Percentiles rank a stretch among this genome's conserved stretches.
Evolutionary conservation across 2,888 invertebrate genomes (phyloP).

Genomic region (Tinea pellionella): DNA sequence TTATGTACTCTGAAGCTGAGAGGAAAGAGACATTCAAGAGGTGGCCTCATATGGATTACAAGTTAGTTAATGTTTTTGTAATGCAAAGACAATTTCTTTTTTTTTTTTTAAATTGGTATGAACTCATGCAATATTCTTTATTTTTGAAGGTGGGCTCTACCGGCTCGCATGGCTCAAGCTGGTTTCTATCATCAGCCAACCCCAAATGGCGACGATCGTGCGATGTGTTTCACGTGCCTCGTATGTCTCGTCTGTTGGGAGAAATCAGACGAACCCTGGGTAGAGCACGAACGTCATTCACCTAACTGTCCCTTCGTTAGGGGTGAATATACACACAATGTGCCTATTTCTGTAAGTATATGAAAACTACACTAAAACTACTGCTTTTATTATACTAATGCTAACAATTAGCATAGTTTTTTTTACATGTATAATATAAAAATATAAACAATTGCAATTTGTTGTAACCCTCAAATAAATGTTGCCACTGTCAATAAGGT

Average conservation of each 20-base stretch:
- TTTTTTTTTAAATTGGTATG: slow-evolving; percentile 4
- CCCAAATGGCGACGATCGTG: slow-evolving; percentile 89
- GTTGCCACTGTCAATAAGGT: no score
- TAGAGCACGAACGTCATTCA: slow-evolving; percentile 95
- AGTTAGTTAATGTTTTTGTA: slow-evolving; percentile 65
- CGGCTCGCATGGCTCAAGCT: slow-evolving; percentile 96
- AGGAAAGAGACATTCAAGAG: slow-evolving; percentile 90
- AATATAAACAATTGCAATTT: no score
- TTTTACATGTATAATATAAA: no score
- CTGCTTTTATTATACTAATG: no score
- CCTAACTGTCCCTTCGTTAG: slow-evolving; percentile 94
- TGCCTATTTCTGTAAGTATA: slow-evolving; percentile 78
- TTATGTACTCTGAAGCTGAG: slow-evolving; percentile 94
- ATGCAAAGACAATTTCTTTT: neutral
- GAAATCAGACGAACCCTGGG: slow-evolving; percentile 97
- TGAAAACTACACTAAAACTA: no score
- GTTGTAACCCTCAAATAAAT: no score
- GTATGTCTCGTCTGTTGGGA: slow-evolving; percentile 98
- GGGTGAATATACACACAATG: slow-evolving; percentile 95
- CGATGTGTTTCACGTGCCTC: slow-evolving; percentile 96
- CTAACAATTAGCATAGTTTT: no score
- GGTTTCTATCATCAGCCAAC: slow-evolving; percentile 97
- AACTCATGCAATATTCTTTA: neutral
- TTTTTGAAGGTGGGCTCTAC: slow-evolving; percentile 85
- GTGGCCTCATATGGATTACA: slow-evolving; percentile 98